Evolutionary conservation across 2,113 vertebrate genomes (phyloP).

Genomic region (Poeciliopsis retropinna): DNA sequence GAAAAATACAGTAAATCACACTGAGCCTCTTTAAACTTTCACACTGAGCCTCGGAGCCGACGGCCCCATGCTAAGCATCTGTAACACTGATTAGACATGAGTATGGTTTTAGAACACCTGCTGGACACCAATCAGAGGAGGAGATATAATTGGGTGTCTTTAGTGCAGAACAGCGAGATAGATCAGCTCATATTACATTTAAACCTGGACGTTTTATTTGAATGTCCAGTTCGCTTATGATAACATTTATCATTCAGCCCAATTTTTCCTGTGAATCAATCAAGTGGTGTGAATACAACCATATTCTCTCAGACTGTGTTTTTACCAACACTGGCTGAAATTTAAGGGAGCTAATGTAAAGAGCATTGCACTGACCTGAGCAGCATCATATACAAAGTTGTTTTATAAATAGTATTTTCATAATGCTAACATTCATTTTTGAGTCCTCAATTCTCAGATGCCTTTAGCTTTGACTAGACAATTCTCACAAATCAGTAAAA

Average conservation of each 20-base stretch:
- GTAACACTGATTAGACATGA: slow-evolving; percentile 66
- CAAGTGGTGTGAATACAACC: background rate
- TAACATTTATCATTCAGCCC: background rate
- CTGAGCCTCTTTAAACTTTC: slow-evolving; percentile 73
- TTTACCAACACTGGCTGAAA: background rate
- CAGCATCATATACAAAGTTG: too few species aligned
- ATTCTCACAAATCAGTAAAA: background rate
- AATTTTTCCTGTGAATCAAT: background rate
- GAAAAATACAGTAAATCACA: slow-evolving; percentile 66
- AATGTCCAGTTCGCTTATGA: slow-evolving; percentile 1
- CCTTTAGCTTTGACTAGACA: background rate
- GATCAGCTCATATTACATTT: slow-evolving; percentile 1
- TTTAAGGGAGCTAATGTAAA: too few species aligned
- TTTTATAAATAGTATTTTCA: background rate
- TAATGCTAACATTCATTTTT: background rate
- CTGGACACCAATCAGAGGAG: slow-evolving; percentile 50
- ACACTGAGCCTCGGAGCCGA: slow-evolving; percentile 45
- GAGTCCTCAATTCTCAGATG: background rate
- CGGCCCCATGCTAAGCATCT: slow-evolving; percentile 43
- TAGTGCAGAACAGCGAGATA: background rate
- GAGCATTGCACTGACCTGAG: too few species aligned
- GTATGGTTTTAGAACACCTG: slow-evolving; percentile 53
- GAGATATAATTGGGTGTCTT: slow-evolving; percentile 24
- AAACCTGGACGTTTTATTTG: background rate
- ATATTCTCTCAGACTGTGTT: background rate